Conservation (phyloP, 2,113 vertebrate genomes). For the Tachysurus vachellii region DNA sequence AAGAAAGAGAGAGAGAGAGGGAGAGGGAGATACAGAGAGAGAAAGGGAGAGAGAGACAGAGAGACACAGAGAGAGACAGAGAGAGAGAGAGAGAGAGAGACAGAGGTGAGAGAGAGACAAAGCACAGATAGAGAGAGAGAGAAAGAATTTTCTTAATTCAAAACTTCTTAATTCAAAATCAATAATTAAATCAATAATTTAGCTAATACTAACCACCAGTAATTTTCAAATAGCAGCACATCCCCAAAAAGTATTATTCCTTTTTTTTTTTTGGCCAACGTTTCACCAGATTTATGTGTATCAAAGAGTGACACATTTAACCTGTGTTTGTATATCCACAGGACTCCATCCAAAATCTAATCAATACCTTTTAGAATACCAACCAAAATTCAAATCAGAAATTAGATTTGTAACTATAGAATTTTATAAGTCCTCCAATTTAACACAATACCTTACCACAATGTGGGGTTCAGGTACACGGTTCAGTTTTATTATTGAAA, state of each 20-base stretch:
- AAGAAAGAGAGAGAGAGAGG: too few relatives aligned
- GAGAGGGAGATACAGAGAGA: too few relatives aligned
- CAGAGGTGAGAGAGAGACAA: too few relatives aligned
- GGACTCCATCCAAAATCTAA: too few relatives aligned
- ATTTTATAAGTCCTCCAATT: neutral
- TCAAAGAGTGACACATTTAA: neutral
- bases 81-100: neutral
- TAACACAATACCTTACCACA: too few relatives aligned
- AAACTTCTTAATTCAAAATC: neutral
- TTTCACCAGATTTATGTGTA: neutral
- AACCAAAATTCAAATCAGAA: neutral
- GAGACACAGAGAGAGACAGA: neutral
- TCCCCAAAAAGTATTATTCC: neutral
- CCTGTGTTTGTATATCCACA: neutral
- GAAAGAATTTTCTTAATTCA: too few relatives aligned
- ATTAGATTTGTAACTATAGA: neutral
- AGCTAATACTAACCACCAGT: neutral
- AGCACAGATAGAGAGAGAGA: too few relatives aligned
- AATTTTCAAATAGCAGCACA: neutral
- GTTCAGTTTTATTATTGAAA: too few relatives aligned
- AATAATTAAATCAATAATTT: neutral
- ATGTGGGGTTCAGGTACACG: too few relatives aligned
- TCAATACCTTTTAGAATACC: neutral
- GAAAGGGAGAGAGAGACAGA: too few relatives aligned
- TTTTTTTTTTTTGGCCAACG: neutral